Percentiles rank a stretch among this genome's conserved stretches.
phyloP scores from a whole-genome alignment of 2,797 vertebrate species.

The Acanthurus leucopareius region DNA sequence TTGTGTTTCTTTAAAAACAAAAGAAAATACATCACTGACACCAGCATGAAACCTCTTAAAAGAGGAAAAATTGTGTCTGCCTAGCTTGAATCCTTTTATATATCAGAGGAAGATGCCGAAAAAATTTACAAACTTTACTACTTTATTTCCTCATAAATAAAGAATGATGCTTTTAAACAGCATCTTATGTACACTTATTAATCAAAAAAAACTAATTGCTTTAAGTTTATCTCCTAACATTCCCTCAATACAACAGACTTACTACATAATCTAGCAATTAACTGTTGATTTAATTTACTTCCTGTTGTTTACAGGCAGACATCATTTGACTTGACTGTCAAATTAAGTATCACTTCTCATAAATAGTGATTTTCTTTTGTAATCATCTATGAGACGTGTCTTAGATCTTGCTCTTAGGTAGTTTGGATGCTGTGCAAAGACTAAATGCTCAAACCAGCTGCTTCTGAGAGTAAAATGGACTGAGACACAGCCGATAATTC shows the following conservation, averaged over 20 bases:
- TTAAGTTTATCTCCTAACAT: too few species aligned
- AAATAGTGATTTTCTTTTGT: not conserved
- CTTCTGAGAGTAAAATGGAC: conserved; percentile 44
- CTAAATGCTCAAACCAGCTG: conserved; percentile 28
- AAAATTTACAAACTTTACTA: not conserved
- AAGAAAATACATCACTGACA: not conserved
- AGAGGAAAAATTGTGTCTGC: not conserved
- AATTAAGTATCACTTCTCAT: conserved; percentile 4
- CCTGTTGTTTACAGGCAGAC: conserved; percentile 11
- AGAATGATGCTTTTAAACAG: too few species aligned
- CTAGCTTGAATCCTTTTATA: not conserved
- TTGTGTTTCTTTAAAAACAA: too few species aligned
- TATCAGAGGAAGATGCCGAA: not conserved
- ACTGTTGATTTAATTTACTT: not conserved
- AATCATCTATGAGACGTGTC: not conserved
- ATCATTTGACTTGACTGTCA: conserved; percentile 14
- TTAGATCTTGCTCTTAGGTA: not conserved
- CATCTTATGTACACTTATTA: too few species aligned
- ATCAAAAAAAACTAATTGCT: too few species aligned
- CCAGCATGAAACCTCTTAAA: not conserved
- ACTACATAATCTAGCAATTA: too few species aligned
- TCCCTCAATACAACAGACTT: too few species aligned
- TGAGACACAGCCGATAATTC: conserved; percentile 20
- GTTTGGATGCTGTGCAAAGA: conserved; percentile 6
- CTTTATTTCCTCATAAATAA: not conserved